Evolutionary conservation across 2,797 vertebrate genomes (phyloP).

Genomic region (Manis pentadactyla): DNA sequence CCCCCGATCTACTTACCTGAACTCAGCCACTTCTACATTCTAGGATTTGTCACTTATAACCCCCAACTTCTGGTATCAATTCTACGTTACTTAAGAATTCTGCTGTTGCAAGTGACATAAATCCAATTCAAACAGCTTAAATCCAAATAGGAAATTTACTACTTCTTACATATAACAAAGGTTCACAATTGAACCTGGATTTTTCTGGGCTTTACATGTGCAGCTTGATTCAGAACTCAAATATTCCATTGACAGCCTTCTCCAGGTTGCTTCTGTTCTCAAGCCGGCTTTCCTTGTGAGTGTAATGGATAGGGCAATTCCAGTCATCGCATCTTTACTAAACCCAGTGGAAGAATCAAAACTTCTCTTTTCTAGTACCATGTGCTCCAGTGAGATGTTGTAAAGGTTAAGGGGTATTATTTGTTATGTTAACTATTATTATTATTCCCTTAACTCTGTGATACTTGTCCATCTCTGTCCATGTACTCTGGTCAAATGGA

Average conservation of each 20-base stretch:
- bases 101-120: background rate
- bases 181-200: background rate
- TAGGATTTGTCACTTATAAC: background rate
- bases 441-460: background rate
- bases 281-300: background rate
- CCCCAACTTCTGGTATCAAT: background rate
- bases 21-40: background rate
- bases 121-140: background rate
- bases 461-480: background rate
- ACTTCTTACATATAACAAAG: background rate
- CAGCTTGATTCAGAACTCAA: background rate
- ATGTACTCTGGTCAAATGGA: background rate
- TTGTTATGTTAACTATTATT: background rate
- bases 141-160: constrained; percentile 23
- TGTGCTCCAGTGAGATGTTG: background rate
- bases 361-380: background rate
- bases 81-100: background rate
- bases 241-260: background rate
- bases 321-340: background rate
- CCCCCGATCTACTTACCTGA: background rate
- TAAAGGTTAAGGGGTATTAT: background rate
- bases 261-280: background rate
- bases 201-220: background rate
- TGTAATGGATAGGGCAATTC: background rate
- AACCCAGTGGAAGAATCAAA: background rate